phyloP scores from a whole-genome alignment of 2,797 vertebrate genomes.

The Lepus townsendii region DNA sequence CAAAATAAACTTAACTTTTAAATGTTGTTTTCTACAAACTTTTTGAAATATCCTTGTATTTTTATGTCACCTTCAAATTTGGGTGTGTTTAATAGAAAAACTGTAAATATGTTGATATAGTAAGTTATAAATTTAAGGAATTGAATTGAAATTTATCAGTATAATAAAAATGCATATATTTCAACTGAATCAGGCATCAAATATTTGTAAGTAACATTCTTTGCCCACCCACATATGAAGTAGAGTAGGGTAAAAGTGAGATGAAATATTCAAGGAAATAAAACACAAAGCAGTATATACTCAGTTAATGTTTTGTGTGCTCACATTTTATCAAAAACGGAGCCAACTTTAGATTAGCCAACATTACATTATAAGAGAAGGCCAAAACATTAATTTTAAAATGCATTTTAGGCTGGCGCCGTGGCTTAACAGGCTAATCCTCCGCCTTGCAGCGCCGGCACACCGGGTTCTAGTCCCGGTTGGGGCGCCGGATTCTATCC shows the following conservation, averaged over 20 bases:
- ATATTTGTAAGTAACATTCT: slow-evolving; percentile 8
- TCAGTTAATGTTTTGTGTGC: background rate
- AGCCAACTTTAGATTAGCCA: background rate
- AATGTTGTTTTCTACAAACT: too few species aligned
- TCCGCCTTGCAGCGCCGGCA: too few species aligned
- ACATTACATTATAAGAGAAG: slow-evolving; percentile 9
- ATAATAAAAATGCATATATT: background rate
- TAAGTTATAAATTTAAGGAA: background rate
- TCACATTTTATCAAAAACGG: background rate
- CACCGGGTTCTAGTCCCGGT: too few species aligned
- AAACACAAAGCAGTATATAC: background rate
- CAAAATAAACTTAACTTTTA: too few species aligned
- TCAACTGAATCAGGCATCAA: background rate
- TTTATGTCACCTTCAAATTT: background rate
- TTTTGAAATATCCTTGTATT: background rate
- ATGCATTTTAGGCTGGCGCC: background rate
- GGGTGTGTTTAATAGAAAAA: slow-evolving; percentile 19
- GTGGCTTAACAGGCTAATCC: too few species aligned
- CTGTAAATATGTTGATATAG: slow-evolving; percentile 31
- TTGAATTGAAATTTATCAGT: slow-evolving; percentile 36
- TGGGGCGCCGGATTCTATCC: too few species aligned
- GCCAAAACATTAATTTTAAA: slow-evolving; percentile 31
- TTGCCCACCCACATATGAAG: background rate
- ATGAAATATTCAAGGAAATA: background rate
- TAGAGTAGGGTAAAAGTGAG: background rate